A percentile compares a stretch with the other conserved stretches of the same genome.
Evolutionary conservation across 2,113 vertebrate species (phyloP).

Genomic region (Xenopus tropicalis): UCB_Xtro_10.0 CM004445.2:7153501-7154000

Average conservation of each 20-base stretch:
- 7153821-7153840: conserved; percentile 22
- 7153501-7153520: no score
- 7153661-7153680: no score
- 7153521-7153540: no score
- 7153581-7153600: neutral
- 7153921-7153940: neutral
- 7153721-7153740: no score
- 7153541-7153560: no score
- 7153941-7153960: conserved; percentile 2
- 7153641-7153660: neutral
- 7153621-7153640: no score
- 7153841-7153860: conserved; percentile 7
- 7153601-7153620: conserved; percentile 2
- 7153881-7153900: neutral
- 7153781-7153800: conserved; percentile 34
- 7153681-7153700: neutral
- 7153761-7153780: conserved; percentile 18
- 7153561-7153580: no score
- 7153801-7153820: conserved; percentile 15
- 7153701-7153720: neutral
- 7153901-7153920: neutral
- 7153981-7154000: neutral
- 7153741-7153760: no score
- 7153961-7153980: conserved; percentile 2
- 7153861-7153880: conserved; percentile 8